Conservation (phyloP, 2,113 vertebrate genomes). For the Penelope pileata region DNA sequence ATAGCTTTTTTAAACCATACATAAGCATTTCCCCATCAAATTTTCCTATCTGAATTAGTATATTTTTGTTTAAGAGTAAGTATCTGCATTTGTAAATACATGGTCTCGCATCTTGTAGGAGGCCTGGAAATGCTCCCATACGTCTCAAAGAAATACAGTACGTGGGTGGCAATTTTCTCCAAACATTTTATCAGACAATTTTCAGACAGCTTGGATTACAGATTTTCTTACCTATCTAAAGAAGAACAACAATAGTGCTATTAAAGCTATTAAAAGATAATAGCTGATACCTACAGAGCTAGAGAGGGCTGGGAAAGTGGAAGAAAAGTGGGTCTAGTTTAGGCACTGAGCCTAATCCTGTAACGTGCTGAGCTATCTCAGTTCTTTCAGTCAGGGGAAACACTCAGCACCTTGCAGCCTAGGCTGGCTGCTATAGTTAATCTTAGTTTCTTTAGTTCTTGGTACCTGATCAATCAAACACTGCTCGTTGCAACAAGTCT, state of each 20-base stretch:
- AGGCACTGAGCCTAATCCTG: not conserved
- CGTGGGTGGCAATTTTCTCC: constrained; percentile 41
- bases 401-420: not conserved
- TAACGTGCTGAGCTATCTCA: not conserved
- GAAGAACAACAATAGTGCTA: not conserved
- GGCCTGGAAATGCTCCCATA: not conserved
- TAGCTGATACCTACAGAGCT: not conserved
- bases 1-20: not conserved
- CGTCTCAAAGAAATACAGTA: not conserved
- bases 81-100: constrained; percentile 14
- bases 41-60: not conserved
- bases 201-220: not conserved
- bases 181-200: constrained; percentile 31
- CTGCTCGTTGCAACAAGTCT: not conserved
- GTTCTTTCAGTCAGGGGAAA: not conserved
- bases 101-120: not conserved
- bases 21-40: not conserved
- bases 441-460: not conserved
- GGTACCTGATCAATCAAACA: not conserved
- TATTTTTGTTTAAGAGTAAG: not conserved
- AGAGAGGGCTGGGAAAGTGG: not conserved
- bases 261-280: constrained; percentile 25
- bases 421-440: not conserved
- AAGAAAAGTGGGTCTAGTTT: not conserved
- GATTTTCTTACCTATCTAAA: constrained; percentile 9